These are phyloP conservation scores for Micoletzkya japonica DNA, from an alignment of 2,888 invertebrate species.

Conservation along the genomic window DNA sequence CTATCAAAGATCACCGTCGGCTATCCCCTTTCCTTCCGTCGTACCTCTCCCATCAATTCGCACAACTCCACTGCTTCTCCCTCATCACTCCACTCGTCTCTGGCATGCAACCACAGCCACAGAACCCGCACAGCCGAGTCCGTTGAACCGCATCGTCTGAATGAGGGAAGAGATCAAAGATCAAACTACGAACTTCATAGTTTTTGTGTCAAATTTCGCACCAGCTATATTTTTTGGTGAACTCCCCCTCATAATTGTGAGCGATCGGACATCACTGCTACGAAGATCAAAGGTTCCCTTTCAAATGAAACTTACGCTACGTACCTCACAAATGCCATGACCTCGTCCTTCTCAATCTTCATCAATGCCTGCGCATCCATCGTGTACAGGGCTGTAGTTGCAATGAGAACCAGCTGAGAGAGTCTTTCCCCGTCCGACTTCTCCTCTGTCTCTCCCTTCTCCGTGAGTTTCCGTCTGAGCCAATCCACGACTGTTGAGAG, in stretches of 20 bases:
- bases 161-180: not conserved
- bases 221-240: not conserved
- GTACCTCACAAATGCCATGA: constrained; percentile 13
- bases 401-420: constrained; percentile 13
- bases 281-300: too few relatives aligned
- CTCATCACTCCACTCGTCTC: constrained; percentile 22
- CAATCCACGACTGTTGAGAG: too few relatives aligned
- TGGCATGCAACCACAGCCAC: constrained; percentile 18
- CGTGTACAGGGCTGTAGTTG: not conserved
- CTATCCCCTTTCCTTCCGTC: not conserved
- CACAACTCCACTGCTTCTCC: constrained; percentile 13
- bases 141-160: not conserved
- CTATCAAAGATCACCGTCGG: too few relatives aligned
- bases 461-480: too few relatives aligned
- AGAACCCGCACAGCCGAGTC: constrained; percentile 9
- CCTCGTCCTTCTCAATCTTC: not conserved
- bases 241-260: too few relatives aligned
- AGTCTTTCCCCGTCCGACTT: too few relatives aligned
- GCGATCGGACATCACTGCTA: too few relatives aligned
- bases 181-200: not conserved
- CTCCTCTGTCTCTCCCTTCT: too few relatives aligned
- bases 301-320: not conserved
- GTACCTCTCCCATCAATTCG: constrained; percentile 14
- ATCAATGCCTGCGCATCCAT: constrained; percentile 1
- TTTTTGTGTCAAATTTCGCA: too few relatives aligned